These are phyloP conservation scores for Erebia ligea DNA, from an alignment of 2,888 invertebrate genomes.

Conservation along the genomic window DNA sequence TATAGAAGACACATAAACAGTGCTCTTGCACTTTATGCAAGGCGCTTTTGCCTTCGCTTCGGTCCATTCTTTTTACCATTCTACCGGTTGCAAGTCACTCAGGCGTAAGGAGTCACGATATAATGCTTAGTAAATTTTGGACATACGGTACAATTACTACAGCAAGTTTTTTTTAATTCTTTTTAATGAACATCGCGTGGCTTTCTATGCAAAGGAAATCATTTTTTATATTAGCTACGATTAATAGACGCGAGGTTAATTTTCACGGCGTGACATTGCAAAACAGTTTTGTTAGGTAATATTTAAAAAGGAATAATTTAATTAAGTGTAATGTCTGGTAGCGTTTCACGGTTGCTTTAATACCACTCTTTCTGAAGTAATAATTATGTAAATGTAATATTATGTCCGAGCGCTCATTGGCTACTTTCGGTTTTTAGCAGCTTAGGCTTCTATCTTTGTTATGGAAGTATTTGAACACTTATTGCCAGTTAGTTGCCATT, in stretches of 20 bases:
- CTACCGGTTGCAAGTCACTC: conserved; percentile 42
- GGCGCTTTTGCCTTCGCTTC: conserved; percentile 21
- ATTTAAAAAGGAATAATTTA: conserved; percentile 7
- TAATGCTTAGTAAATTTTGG: conserved; percentile 33
- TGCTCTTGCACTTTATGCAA: conserved; percentile 20
- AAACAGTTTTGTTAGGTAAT: conserved; percentile 9
- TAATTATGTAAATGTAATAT: neutral
- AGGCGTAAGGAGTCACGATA: conserved; percentile 41
- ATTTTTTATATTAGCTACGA: conserved; percentile 6
- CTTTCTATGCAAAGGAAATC: conserved; percentile 5
- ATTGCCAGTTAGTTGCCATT: too few species aligned
- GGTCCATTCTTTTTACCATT: conserved; percentile 36
- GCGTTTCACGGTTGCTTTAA: conserved; percentile 9
- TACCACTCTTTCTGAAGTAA: neutral
- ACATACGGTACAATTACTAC: neutral
- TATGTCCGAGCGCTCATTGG: neutral
- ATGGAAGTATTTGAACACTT: too few species aligned
- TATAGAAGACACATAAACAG: conserved; percentile 10
- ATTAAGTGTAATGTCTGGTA: neutral
- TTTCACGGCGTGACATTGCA: conserved; percentile 6
- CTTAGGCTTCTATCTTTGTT: too few species aligned
- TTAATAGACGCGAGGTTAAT: conserved; percentile 1
- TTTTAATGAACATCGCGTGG: conserved; percentile 6
- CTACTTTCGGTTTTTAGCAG: too few species aligned
- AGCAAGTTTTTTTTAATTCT: neutral